phyloP scores from a whole-genome alignment of 1,140 invertebrate species.

The Eufriesea mexicana region DNA sequence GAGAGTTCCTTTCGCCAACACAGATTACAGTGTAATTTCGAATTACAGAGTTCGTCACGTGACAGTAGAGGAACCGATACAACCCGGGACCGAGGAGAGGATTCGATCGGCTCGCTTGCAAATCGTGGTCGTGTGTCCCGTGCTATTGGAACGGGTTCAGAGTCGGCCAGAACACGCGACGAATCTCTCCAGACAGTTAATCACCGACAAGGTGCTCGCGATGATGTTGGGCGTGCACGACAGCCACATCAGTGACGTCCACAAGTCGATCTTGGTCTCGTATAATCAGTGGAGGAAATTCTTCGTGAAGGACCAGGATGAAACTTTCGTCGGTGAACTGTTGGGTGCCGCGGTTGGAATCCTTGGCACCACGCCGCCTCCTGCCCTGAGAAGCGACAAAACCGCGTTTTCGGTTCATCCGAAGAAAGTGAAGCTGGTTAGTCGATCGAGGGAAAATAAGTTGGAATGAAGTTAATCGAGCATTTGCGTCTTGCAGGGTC shows the following conservation, averaged over 20 bases:
- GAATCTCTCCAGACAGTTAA: conserved; percentile 85
- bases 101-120: conserved; percentile 87
- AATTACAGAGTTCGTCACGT: conserved; percentile 86
- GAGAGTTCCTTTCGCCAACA: no score
- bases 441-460: conserved; percentile 51
- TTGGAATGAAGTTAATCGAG: background rate
- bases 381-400: conserved; percentile 82
- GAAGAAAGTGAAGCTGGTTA: conserved; percentile 90
- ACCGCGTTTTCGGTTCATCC: conserved; percentile 89
- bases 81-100: conserved; percentile 84
- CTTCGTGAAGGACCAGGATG: conserved; percentile 89
- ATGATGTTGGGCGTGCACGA: conserved; percentile 90
- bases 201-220: conserved; percentile 88
- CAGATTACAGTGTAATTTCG: no score
- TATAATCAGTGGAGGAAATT: conserved; percentile 91
- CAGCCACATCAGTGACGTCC: conserved; percentile 84
- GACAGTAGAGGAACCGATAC: conserved; percentile 87
- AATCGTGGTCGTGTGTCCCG: conserved; percentile 90
- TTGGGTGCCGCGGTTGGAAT: conserved; percentile 89
- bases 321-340: conserved; percentile 91
- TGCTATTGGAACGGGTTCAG: conserved; percentile 85
- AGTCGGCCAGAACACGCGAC: conserved; percentile 82
- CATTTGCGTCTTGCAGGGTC: conserved; percentile 83
- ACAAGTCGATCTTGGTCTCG: conserved; percentile 85
- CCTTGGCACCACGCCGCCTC: conserved; percentile 84